Evolutionary conservation across 2,888 invertebrate genomes (phyloP), one percentile per base, ranked within the genome.

Genomic region (Tinea semifulvella): DNA sequence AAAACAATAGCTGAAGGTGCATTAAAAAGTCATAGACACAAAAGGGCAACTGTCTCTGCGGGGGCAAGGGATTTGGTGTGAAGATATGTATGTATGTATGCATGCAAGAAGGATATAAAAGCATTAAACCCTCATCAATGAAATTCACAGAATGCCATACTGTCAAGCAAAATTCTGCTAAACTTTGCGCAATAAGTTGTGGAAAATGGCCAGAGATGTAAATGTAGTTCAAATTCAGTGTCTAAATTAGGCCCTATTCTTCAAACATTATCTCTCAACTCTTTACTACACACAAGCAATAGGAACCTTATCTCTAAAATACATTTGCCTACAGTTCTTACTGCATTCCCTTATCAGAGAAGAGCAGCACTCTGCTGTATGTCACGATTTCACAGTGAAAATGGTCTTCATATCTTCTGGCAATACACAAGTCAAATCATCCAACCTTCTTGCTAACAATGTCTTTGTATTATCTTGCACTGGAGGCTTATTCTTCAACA

Each of bases 381-480:
- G 83, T 83, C 83, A 85, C 79, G 81, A 82, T 47, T 80, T 68
- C 38, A 83, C 82, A 65, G 85, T 85, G 50, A 94, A 73, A 58
- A 94, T 92, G 50, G 87, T 86, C 75, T 91, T 91, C 68, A 96
- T 84, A 77, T 96, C 96, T 49, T 93, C 93, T 3, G 95, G 94
- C 57, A 96, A 80, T 46, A 91, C 88, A 61, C 87, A 85, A 53
- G 94, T 90, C 49, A 96, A 89, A 60, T 90, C 90, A 50, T 91
- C 88, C 57, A 96, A 81, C 55, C 92, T 86, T 55, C 86, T 83
- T 44, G 83, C 81, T 46, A 90, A 64, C 63, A 87, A 84, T 57
- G 89, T 85, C 56, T 85, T 84, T 22, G 88, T 86, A 46, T 82
- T 76, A 50, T 70, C 74, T 5, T 79, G 72, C 0, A 82, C 72